Conservation (phyloP, 2,888 invertebrate species). For the Clusia tigrina region DNA sequence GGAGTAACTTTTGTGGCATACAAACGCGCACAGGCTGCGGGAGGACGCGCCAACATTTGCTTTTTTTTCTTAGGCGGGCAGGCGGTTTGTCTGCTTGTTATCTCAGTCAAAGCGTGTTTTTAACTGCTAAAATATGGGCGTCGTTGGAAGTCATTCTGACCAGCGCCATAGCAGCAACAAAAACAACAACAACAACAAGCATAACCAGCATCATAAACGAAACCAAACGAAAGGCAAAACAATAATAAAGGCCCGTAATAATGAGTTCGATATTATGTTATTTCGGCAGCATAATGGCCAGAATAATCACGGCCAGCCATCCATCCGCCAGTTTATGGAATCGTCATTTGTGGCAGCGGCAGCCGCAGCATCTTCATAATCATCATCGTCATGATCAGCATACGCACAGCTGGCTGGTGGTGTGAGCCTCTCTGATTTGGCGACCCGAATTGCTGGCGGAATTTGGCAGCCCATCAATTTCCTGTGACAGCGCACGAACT, state of each 20-base stretch:
- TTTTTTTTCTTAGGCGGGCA: background rate
- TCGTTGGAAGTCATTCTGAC: background rate
- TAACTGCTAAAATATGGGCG: slow-evolving; percentile 26
- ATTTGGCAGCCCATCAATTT: slow-evolving; percentile 28
- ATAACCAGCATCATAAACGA: too few species aligned
- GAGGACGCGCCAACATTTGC: background rate
- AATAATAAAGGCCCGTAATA: slow-evolving; percentile 19
- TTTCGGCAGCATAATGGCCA: slow-evolving; percentile 7
- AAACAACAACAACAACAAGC: background rate
- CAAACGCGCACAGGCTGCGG: slow-evolving; percentile 19
- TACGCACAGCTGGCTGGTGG: background rate
- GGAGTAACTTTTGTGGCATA: slow-evolving; percentile 21
- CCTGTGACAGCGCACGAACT: slow-evolving; percentile 22
- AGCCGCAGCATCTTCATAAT: too few species aligned
- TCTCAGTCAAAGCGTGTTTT: slow-evolving; percentile 21
- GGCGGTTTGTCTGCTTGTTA: slow-evolving; percentile 22
- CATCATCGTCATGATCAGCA: background rate
- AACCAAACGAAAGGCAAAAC: background rate
- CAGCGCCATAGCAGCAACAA: background rate
- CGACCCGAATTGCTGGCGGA: slow-evolving; percentile 14
- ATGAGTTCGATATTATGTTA: slow-evolving; percentile 27
- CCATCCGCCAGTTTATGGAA: slow-evolving; percentile 1
- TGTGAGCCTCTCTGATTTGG: background rate
- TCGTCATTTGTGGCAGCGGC: slow-evolving; percentile 5
- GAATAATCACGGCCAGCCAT: background rate